phyloP scores from a whole-genome alignment of 2,113 vertebrate species.

The Chrysochloris asiatica region DNA sequence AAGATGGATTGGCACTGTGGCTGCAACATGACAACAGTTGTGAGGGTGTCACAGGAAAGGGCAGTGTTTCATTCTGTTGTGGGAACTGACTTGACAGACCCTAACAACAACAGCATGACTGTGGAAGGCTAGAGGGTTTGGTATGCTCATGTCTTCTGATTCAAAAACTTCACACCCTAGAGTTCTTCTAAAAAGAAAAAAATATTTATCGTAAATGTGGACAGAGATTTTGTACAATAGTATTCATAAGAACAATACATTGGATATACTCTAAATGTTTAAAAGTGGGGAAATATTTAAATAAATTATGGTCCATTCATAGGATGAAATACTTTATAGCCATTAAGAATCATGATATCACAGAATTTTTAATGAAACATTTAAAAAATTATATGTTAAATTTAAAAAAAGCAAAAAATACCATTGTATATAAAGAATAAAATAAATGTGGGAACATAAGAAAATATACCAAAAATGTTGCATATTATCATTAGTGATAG shows the following conservation, averaged over 20 bases:
- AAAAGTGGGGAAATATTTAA: not conserved
- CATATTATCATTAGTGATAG: not conserved
- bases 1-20: too few relatives aligned
- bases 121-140: not conserved
- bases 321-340: not conserved
- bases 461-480: not conserved
- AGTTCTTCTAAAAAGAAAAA: conserved; percentile 7
- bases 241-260: not conserved
- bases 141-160: not conserved
- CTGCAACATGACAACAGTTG: too few relatives aligned
- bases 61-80: too few relatives aligned
- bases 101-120: too few relatives aligned
- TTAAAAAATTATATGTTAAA: not conserved
- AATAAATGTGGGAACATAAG: not conserved
- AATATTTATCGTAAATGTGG: not conserved
- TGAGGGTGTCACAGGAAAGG: too few relatives aligned
- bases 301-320: not conserved
- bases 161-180: not conserved
- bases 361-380: conserved; percentile 5
- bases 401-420: not conserved
- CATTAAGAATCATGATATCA: not conserved
- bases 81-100: too few relatives aligned
- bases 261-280: not conserved
- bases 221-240: not conserved
- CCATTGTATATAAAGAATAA: not conserved